Percentiles rank a stretch among this genome's conserved stretches.
phyloP scores from a whole-genome alignment of 2,888 invertebrate species.

The Julus scandinavius region DNA sequence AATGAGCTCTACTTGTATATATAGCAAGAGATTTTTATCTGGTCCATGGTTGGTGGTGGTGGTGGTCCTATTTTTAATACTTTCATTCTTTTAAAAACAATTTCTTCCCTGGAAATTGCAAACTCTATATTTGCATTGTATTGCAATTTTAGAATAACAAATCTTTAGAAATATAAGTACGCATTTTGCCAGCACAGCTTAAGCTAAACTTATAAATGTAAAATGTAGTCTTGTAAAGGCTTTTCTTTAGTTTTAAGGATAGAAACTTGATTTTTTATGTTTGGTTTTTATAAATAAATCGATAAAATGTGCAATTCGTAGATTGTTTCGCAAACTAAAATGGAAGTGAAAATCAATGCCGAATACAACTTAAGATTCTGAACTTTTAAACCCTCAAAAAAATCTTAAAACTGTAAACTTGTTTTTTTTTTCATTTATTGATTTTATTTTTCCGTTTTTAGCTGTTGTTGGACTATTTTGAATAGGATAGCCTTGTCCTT shows the following conservation, averaged over 20 bases:
- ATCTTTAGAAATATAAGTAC: background rate
- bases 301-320: constrained; percentile 37
- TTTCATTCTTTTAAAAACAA: background rate
- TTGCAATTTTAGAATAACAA: background rate
- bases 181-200: background rate
- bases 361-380: background rate
- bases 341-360: background rate
- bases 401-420: background rate
- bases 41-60: background rate
- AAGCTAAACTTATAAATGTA: background rate
- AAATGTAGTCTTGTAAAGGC: background rate
- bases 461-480: background rate
- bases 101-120: background rate
- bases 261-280: background rate
- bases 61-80: background rate
- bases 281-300: background rate
- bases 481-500: background rate
- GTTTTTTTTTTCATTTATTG: constrained; percentile 50
- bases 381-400: background rate
- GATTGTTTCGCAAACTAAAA: background rate
- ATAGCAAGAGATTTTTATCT: background rate
- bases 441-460: background rate
- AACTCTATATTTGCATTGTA: background rate
- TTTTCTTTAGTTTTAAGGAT: background rate
- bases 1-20: background rate